Evolutionary conservation across 2,113 vertebrate genomes (phyloP), one percentile per base, ranked within the genome.

Genomic region (Thamnaconus septentrionalis): DNA sequence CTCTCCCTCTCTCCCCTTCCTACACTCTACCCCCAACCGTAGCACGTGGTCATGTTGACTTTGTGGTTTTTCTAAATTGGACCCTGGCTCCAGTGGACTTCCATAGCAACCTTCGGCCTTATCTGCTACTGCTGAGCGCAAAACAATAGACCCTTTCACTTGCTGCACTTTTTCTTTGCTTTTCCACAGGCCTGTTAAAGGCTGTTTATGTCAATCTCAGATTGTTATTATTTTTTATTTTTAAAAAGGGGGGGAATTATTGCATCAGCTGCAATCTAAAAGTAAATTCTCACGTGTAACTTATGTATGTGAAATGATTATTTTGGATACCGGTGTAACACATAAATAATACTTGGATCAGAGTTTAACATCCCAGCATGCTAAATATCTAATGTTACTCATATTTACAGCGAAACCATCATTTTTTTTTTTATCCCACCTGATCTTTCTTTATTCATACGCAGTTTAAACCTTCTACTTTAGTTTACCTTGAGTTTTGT

Each of bases 61-160:
- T 95, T 96, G 95, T 94, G 95, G 94, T 96, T 98, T 85, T 92
- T 84, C 93, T 91, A 94, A 96, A 96, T 93, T 94, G 93, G 94
- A 93, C 94, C 92, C 93, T 94, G 95, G 95, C 95, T 96, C 95
- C 94, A 91, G 88, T 85, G 84, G 91, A 89, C 93, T 92, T 94
- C 95, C 93, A 94, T 88, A 59, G 95, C 89, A 94, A 96, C 94
- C 86, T 84, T 81, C 81, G 90, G 89, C 88, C 94, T 96, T 96
- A 96, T 96, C 95, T 94, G 91, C 93, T 93, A 90, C 92, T 71
- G 92, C 89, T 86, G 93, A 91, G 91, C 75, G 65, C 80, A 91
- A 31, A 90, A 96, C 95, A 97, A 93, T 91, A 88, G 89, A 88
- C 67, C 82, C 94, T 94, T 97, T 97, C 90, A 94, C 85, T 87